These are phyloP conservation scores for Schrankia costaestrigalis DNA, from an alignment of 2,888 invertebrate genomes.

Conservation along the genomic window DNA sequence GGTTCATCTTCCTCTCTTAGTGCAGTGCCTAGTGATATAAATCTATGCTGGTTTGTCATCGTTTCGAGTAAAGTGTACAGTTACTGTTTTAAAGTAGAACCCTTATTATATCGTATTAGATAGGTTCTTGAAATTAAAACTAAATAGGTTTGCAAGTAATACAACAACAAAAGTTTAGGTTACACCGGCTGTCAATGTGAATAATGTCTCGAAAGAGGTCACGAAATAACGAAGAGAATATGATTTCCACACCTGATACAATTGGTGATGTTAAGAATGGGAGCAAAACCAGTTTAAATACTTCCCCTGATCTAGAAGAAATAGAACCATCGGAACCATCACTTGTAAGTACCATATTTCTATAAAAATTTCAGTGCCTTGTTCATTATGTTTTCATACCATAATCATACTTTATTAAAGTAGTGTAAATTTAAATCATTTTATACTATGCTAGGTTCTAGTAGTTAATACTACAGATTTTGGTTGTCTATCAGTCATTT, in stretches of 20 bases:
- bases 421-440: too few relatives aligned
- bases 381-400: background rate
- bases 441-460: too few relatives aligned
- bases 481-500: too few relatives aligned
- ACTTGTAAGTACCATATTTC: constrained; percentile 41
- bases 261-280: constrained; percentile 55
- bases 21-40: too few relatives aligned
- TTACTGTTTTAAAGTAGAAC: too few relatives aligned
- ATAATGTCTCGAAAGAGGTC: constrained; percentile 73
- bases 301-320: constrained; percentile 41
- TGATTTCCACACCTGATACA: constrained; percentile 56
- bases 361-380: background rate
- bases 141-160: background rate
- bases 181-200: constrained; percentile 49
- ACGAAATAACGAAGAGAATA: constrained; percentile 55
- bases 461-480: too few relatives aligned
- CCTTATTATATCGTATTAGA: too few relatives aligned
- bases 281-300: constrained; percentile 51
- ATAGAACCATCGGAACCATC: too few relatives aligned
- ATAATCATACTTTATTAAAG: background rate
- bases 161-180: constrained; percentile 4
- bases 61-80: too few relatives aligned
- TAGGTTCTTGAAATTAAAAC: constrained; percentile 4
- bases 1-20: too few relatives aligned
- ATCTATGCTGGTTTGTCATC: too few relatives aligned